Percentiles rank a stretch among this genome's conserved stretches.
Conservation (phyloP, 2,797 vertebrate species). For the Tenualosa thibaudeaui region DNA sequence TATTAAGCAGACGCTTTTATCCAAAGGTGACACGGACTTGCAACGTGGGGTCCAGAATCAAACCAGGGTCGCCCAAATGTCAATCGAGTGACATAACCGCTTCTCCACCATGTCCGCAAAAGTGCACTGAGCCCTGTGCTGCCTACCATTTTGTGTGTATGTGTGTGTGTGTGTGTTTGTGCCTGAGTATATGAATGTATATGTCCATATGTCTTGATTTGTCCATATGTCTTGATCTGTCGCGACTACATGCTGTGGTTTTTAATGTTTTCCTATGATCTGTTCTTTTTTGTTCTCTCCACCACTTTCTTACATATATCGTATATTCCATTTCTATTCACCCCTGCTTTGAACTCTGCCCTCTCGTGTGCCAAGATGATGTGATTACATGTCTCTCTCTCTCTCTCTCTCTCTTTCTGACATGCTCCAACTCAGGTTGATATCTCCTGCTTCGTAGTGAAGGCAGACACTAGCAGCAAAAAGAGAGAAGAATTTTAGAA, state of each 20-base stretch:
- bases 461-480: neutral
- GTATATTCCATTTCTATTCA: neutral
- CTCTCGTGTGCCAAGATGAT: neutral
- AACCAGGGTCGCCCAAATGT: no score
- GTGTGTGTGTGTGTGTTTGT: constrained; percentile 17
- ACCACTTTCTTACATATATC: neutral
- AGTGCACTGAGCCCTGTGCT: no score
- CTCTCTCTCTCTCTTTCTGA: neutral
- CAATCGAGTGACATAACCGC: no score
- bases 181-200: neutral
- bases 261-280: neutral
- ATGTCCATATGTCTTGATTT: neutral
- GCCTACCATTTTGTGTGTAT: neutral
- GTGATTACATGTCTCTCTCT: neutral
- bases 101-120: no score
- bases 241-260: no score
- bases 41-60: no score
- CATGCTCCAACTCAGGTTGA: neutral
- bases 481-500: no score
- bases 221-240: neutral
- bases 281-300: neutral
- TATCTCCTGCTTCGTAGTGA: neutral
- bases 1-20: no score
- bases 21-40: no score
- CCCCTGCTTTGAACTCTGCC: neutral